Percentiles rank a stretch among this genome's conserved stretches.
Evolutionary conservation across 2,797 vertebrate species (phyloP).

Genomic region (Vireo griseus): DNA sequence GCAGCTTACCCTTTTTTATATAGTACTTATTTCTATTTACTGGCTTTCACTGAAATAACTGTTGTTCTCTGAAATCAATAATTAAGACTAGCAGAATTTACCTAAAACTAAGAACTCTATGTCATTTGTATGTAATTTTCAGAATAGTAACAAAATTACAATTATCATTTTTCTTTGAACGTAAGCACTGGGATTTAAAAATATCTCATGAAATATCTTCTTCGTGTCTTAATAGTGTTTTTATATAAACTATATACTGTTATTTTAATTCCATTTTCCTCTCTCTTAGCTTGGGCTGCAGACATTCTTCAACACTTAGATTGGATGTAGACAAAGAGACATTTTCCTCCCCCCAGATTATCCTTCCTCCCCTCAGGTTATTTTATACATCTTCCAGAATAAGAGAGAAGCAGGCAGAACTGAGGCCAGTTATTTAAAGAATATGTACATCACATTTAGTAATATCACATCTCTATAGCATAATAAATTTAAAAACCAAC

Average conservation of each 20-base stretch:
- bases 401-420: background rate
- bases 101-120: background rate
- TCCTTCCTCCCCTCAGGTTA: background rate
- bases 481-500: background rate
- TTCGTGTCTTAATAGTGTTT: background rate
- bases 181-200: background rate
- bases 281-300: background rate
- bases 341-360: background rate
- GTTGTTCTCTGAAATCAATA: background rate
- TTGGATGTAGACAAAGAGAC: background rate
- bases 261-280: background rate
- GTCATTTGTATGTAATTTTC: background rate
- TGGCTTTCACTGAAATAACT: no score
- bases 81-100: background rate
- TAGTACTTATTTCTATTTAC: no score
- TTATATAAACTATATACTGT: background rate
- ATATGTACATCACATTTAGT: background rate
- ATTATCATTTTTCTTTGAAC: background rate
- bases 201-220: background rate
- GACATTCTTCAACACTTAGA: background rate
- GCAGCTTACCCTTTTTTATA: no score
- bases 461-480: background rate
- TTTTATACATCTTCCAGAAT: background rate
- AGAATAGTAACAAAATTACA: background rate
- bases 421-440: background rate